phyloP scores from a whole-genome alignment of 1,140 invertebrate genomes.

The Radopholus similis region DNA sequence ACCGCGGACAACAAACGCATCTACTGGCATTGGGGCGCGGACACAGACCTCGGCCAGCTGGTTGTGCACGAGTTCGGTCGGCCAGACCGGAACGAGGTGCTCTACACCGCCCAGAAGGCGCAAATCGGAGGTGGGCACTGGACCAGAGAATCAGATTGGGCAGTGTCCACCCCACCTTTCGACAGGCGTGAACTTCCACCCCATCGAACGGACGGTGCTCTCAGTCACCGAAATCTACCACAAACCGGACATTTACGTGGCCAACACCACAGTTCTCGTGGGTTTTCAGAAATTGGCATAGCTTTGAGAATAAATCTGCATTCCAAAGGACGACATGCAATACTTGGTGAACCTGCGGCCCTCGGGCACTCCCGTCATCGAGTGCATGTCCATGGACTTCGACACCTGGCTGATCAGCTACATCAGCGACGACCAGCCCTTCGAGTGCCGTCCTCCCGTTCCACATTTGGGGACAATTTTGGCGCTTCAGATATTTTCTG shows the following conservation, averaged over 20 bases:
- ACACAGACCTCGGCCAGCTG: slow-evolving; percentile 51
- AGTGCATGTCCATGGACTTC: slow-evolving; percentile 49
- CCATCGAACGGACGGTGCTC: slow-evolving; percentile 52
- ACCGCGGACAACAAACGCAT: slow-evolving; percentile 52
- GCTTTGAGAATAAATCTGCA: no score
- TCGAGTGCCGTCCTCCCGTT: slow-evolving; percentile 39
- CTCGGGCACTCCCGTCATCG: slow-evolving; percentile 43
- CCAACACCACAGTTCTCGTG: slow-evolving; percentile 53
- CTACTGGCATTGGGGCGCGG: slow-evolving; percentile 57
- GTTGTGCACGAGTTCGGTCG: slow-evolving; percentile 52
- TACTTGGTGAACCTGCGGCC: slow-evolving; percentile 58
- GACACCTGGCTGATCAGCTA: slow-evolving; percentile 58
- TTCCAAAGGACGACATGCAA: slow-evolving; percentile 48
- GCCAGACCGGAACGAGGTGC: slow-evolving; percentile 51
- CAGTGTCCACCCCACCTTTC: background rate
- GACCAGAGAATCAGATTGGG: slow-evolving; percentile 1
- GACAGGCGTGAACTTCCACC: slow-evolving; percentile 50
- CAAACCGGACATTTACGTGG: slow-evolving; percentile 58
- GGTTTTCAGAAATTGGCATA: slow-evolving; percentile 1
- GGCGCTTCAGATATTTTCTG: slow-evolving; percentile 28
- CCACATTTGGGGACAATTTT: slow-evolving; percentile 16
- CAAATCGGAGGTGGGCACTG: slow-evolving; percentile 48
- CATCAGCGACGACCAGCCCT: slow-evolving; percentile 55
- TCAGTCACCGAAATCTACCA: slow-evolving; percentile 56
- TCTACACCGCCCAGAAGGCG: slow-evolving; percentile 49